These are phyloP conservation scores for Malaclemys terrapin DNA, from an alignment of 2,113 vertebrate species.

Conservation along the genomic window DNA sequence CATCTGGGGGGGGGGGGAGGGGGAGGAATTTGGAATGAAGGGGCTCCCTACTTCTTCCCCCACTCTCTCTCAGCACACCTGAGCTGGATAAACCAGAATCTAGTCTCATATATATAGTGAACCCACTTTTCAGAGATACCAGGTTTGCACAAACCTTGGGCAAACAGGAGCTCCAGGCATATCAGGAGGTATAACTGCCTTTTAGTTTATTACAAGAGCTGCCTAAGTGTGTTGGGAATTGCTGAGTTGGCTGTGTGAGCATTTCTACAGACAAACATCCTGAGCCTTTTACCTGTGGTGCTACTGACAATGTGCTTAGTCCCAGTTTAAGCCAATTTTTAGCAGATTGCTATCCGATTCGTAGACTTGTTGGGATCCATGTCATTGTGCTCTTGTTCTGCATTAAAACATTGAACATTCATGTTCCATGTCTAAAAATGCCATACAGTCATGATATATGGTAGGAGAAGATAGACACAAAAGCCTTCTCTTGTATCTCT, in stretches of 20 bases:
- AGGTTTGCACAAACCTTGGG: not conserved
- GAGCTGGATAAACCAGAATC: not conserved
- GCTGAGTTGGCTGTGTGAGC: not conserved
- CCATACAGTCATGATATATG: not conserved
- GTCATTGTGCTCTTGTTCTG: not conserved
- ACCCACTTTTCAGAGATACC: not conserved
- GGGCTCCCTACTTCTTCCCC: not conserved
- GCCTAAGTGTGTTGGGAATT: not conserved
- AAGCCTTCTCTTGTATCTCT: slow-evolving; percentile 8
- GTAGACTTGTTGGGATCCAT: not conserved
- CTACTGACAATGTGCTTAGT: not conserved
- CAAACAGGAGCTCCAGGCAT: not conserved
- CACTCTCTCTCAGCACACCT: not conserved
- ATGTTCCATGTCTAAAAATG: not conserved
- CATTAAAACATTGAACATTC: not conserved
- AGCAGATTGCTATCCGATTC: not conserved
- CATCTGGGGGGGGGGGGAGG: not conserved
- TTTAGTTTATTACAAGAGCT: not conserved
- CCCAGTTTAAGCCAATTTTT: not conserved
- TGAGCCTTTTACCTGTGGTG: not conserved
- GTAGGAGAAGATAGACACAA: not conserved
- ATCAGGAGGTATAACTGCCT: not conserved
- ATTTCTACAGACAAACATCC: not conserved
- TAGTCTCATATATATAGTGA: not conserved
- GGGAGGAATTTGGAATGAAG: not conserved